Conservation (phyloP, 2,888 invertebrate species). For the Heliconius sara region DNA sequence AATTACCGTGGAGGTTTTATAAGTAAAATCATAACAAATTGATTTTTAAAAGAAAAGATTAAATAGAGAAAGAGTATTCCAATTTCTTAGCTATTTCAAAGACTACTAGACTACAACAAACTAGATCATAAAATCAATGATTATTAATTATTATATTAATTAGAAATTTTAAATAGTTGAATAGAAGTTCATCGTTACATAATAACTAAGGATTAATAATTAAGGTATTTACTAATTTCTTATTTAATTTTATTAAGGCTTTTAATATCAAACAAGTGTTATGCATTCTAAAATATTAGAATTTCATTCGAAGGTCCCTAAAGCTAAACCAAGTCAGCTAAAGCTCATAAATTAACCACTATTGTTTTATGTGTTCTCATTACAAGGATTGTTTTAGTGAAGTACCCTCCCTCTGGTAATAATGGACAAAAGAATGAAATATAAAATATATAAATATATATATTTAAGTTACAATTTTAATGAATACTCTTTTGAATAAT, state of each 20-base stretch:
- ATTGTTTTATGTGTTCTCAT: slow-evolving; percentile 71
- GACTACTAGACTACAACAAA: not conserved
- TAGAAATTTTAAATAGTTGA: not conserved
- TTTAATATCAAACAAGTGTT: not conserved
- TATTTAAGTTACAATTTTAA: no score
- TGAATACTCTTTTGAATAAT: no score
- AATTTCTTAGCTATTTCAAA: not conserved
- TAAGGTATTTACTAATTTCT: no score
- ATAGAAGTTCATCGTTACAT: not conserved
- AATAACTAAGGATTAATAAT: no score
- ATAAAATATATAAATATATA: slow-evolving; percentile 12
- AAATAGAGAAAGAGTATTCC: not conserved
- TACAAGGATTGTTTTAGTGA: slow-evolving; percentile 72
- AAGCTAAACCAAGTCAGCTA: not conserved
- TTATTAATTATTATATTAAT: not conserved
- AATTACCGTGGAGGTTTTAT: not conserved
- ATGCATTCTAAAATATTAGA: not conserved
- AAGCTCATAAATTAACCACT: slow-evolving; percentile 70
- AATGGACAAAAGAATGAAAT: slow-evolving; percentile 53
- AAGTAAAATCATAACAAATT: not conserved
- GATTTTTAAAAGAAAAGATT: not conserved
- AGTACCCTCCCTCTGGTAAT: slow-evolving; percentile 63
- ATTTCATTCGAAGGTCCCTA: not conserved
- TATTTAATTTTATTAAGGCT: no score
- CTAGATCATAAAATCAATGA: not conserved